A percentile compares a stretch with the other conserved stretches of the same genome.
phyloP scores from a whole-genome alignment of 1,140 invertebrate species.

The Micrasema longulum region DNA sequence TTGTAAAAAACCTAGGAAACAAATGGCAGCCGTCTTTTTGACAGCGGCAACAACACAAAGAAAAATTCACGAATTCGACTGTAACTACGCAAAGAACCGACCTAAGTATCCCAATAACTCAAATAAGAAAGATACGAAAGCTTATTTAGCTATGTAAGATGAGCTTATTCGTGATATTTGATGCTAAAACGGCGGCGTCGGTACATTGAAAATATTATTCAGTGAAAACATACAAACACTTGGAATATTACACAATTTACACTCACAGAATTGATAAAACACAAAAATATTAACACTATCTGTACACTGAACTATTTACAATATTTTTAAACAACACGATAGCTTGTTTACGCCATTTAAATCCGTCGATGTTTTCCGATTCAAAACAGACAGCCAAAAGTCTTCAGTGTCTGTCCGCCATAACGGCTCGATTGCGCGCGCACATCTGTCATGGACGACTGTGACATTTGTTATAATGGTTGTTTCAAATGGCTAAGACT shows the following conservation, averaged over 20 bases:
- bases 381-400: conserved; percentile 68
- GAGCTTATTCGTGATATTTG: conserved; percentile 45
- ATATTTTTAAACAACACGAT: conserved; percentile 68
- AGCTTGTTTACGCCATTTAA: conserved; percentile 68
- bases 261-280: conserved; percentile 61
- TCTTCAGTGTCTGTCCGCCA: conserved; percentile 68
- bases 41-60: conserved; percentile 51
- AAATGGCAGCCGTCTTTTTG: conserved; percentile 50
- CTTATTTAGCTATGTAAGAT: conserved; percentile 27
- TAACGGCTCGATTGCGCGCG: conserved; percentile 58
- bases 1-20: conserved; percentile 20
- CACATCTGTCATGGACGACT: conserved; percentile 48
- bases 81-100: conserved; percentile 33
- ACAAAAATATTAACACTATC: conserved; percentile 70
- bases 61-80: conserved; percentile 41
- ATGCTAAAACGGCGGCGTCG: conserved; percentile 61
- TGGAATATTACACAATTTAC: conserved; percentile 68
- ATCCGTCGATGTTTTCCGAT: conserved; percentile 67
- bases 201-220: conserved; percentile 56
- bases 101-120: conserved; percentile 24
- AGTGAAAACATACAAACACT: conserved; percentile 65
- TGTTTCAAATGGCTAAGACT: conserved; percentile 1
- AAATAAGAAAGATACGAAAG: conserved; percentile 32
- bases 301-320: conserved; percentile 70
- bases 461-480: conserved; percentile 27